Base-by-base conservation (phyloP, 2,888 invertebrate species). In the Piscicola geometra region DNA sequence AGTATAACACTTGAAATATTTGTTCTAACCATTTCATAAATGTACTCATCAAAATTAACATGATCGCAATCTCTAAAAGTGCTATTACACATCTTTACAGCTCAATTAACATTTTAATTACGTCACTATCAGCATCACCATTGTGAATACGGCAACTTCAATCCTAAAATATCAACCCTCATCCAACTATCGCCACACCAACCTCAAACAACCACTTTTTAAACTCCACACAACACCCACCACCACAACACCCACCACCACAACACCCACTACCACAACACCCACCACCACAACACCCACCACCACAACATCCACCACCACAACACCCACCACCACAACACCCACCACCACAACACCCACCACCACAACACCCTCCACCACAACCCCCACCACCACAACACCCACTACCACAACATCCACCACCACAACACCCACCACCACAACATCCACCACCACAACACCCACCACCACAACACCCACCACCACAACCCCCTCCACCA, bases 401-500 rank as follows among this genome's bases (percentile, higher is more conserved):
- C 9, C n/a, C n/a, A 56, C n/a, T n/a, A 56, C n/a, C 60, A 56
- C n/a, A 9, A 56, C n/a, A 9, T 18, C n/a, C 60, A 56, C n/a
- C 60, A 56, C n/a, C 60, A 56, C n/a, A 9, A 56, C n/a, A 9
- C 9, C n/a, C 60, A 56, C n/a, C 60, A 56, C n/a, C 60, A 56
- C n/a, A 9, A 18, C n/a, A 9, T 18, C n/a, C 25, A 25, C n/a
- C 60, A 56, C n/a, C 60, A 56, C n/a, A 9, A 56, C n/a, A 9
- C 9, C n/a, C 60, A 56, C n/a, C 60, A 56, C n/a, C 60, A 56
- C n/a, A 9, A 18, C n/a, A 9, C 9, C n/a, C 60, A 56, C n/a
- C 60, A 56, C n/a, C 60, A 56, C n/a, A 3, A 56, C n/a, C 60
- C 9, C n/a, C 60, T 18, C n/a, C 60, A 56, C n/a, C 25, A 56